phyloP scores from a whole-genome alignment of 2,113 vertebrate species.

The Megaptera novaeangliae region DNA sequence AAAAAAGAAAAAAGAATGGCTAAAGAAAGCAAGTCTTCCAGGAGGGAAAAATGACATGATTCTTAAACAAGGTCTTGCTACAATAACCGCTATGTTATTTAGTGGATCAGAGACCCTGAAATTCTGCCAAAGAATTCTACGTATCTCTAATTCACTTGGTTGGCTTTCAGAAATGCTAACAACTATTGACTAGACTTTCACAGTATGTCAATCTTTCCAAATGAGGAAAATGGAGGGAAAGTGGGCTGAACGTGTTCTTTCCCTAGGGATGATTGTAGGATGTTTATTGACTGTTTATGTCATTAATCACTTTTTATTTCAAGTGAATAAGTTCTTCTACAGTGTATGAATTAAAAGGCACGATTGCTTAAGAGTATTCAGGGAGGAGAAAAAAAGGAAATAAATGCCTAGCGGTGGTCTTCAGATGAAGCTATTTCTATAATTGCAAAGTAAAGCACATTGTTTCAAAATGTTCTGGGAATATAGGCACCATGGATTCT shows the following conservation, averaged over 20 bases:
- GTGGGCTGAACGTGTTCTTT: background rate
- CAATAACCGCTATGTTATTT: background rate
- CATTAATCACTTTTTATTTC: background rate
- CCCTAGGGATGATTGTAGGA: background rate
- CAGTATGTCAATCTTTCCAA: background rate
- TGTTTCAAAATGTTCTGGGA: background rate
- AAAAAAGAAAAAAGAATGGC: background rate
- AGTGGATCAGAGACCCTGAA: background rate
- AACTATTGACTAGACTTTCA: slow-evolving; percentile 6
- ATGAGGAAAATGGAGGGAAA: background rate
- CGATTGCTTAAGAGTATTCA: background rate
- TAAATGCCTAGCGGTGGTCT: background rate
- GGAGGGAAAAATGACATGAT: background rate
- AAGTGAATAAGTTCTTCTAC: background rate
- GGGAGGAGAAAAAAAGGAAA: background rate
- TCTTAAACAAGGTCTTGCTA: slow-evolving; percentile 17
- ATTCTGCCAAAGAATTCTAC: background rate
- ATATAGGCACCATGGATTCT: background rate
- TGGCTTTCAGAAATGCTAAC: slow-evolving; percentile 11
- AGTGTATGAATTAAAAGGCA: background rate
- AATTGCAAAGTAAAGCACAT: background rate
- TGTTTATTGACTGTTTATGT: background rate
- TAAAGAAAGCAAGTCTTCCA: background rate
- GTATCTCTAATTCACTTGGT: background rate
- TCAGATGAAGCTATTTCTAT: background rate